These are phyloP conservation scores for Protobothrops mucrosquamatus DNA, from an alignment of 2,113 vertebrate species.

Conservation along the genomic window DNA sequence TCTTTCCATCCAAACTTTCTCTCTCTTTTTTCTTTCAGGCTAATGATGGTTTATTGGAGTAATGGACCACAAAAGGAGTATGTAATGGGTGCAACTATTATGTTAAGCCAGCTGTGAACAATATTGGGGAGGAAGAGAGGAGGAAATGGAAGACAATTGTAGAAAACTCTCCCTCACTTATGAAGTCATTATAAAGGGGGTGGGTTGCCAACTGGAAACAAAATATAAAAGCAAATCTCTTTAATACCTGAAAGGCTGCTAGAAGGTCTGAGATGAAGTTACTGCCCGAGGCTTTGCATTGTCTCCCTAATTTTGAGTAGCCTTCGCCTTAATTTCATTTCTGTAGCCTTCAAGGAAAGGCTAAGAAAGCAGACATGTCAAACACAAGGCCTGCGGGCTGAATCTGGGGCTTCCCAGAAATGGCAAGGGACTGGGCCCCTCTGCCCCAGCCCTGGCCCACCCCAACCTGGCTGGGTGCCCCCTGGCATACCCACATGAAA, in stretches of 20 bases:
- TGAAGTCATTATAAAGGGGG: conserved; percentile 28
- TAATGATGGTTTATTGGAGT: conserved; percentile 48
- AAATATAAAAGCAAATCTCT: neutral
- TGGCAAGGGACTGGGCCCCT: no score
- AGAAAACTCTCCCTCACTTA: conserved; percentile 47
- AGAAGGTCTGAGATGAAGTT: neutral
- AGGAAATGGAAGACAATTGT: neutral
- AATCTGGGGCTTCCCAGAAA: no score
- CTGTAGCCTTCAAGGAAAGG: neutral
- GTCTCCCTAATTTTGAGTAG: neutral
- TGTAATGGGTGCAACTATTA: conserved; percentile 49
- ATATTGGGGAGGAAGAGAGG: conserved; percentile 20
- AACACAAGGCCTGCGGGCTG: no score
- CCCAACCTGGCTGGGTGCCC: no score
- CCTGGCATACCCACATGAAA: no score
- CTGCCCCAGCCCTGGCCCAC: no score
- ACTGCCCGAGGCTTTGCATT: neutral
- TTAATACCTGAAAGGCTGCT: neutral
- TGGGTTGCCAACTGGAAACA: conserved; percentile 18
- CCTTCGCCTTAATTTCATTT: neutral
- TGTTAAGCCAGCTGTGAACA: conserved; percentile 44
- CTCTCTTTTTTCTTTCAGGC: neutral
- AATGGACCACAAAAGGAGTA: conserved; percentile 61
- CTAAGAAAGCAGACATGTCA: neutral
- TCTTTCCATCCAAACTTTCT: conserved; percentile 42